Conservation (phyloP, 2,113 vertebrate species). For the Cebidichthys violaceus region DNA sequence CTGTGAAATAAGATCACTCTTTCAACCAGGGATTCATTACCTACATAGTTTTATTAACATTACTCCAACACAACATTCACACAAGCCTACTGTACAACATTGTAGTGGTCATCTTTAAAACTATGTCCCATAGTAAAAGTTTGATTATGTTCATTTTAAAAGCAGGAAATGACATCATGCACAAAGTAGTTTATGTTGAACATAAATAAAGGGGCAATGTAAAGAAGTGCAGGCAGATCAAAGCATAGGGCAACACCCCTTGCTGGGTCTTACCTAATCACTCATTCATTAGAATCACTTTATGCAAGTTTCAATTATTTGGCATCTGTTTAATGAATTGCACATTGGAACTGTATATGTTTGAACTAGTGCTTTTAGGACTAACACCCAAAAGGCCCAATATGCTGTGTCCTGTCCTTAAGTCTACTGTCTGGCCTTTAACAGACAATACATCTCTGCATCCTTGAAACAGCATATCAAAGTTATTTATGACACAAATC, state of each 20-base stretch:
- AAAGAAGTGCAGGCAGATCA: slow-evolving; percentile 28
- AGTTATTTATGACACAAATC: not conserved
- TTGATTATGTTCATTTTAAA: slow-evolving; percentile 36
- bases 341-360: not conserved
- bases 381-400: not conserved
- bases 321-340: slow-evolving; percentile 31
- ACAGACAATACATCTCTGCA: not conserved
- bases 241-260: slow-evolving; percentile 17
- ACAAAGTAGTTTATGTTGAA: slow-evolving; percentile 42
- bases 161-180: slow-evolving; percentile 61
- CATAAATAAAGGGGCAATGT: slow-evolving; percentile 9
- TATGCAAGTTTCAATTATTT: slow-evolving; percentile 51
- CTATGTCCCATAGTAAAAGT: slow-evolving; percentile 48
- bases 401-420: not conserved
- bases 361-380: not conserved
- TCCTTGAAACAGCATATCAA: not conserved
- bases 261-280: not conserved
- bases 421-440: not conserved
- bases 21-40: not conserved
- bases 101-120: slow-evolving; percentile 60
- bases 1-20: not conserved
- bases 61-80: slow-evolving; percentile 76
- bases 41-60: slow-evolving; percentile 72
- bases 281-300: slow-evolving; percentile 3
- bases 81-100: slow-evolving; percentile 66